Base-by-base conservation (phyloP, 2,888 invertebrate genomes). In the Cepaea hortensis region DNA sequence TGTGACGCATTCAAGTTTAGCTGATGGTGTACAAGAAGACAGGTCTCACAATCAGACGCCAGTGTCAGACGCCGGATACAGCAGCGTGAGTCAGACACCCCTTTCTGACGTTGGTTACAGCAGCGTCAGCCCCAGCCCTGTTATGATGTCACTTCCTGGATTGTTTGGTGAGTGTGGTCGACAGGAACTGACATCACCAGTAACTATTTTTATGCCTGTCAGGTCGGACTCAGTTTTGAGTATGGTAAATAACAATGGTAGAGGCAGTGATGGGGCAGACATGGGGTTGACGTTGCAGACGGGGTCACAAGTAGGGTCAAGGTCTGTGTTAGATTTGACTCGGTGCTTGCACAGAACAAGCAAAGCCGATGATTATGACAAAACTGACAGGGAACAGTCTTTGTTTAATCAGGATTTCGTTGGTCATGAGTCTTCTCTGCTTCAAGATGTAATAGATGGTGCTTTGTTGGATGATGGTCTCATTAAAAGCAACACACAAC, bases 1-100 rank as follows among this genome's bases (percentile, higher is more conserved):
- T 23, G 35, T 73, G 7, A 23, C 68, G 3, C 72, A 70, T 20
- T 80, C 80, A 5, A 9, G 61, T 4, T 4, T n/a, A 9, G 70
- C 35, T 20, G 86, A 86, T 18, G 46, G 55, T 23, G n/a, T n/a
- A 5, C 76, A 75, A 50, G 76, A 55, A 5, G 82, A 82, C 68
- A 35, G 86, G 62, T 83, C 87, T 48, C 75, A 46, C 50, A 84
- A 65, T 35, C 79, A 84, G 35, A 87, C 84, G 9, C 87, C 87
- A 5, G 23, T 65, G 35, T 84, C 87, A 75, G 87, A 87, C 62
- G 79, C 70, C 3, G 87, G 87, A 35, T 80, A 84, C 84, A 84
- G 84, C 87, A 84, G 84, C 61, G 80, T 87, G 20, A 84, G 87
- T 46, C 80, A 84, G 55, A 87, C 87, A n/a, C 84, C 87, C 9